Base-by-base conservation (phyloP, 2,888 invertebrate genomes). In the Cactoblastis cactorum region DNA sequence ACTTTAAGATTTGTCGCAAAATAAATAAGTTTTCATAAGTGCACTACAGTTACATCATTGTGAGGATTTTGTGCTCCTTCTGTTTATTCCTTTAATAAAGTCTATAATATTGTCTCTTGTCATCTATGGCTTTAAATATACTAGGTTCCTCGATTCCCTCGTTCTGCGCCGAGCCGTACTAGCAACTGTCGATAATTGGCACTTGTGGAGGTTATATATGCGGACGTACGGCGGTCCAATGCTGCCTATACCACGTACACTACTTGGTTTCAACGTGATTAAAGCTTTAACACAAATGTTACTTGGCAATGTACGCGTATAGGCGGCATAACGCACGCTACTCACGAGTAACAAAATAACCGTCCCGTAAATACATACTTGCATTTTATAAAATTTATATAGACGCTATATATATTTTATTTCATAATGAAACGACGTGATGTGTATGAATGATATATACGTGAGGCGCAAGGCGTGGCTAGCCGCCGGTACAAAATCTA, bases 401-500 rank as follows among this genome's bases (percentile, higher is more conserved):
- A 62, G 63, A 67, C 67, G 64, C 61, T 66, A 67, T 71, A 67
- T 67, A 71, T 74, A 67, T 66, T 69, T 71, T 75, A 63, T 53
- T 63, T 70, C 8, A 74, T 74, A 74, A 71, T 74, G 80, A 77
- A 81, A 78, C 74, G 66, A 79, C 28, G 61, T 83, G 85, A 86
- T 84, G 84, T 85, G 84, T 85, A 79, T 69, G 74, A 71, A 77
- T 84, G 83, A 83, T 85, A 83, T 84, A 61, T 77, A 69, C 68
- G 66, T 56, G 63, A 53, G 54, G 59, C 55, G 54, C 59, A 55
- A 35, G 55, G 38, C 54, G 55, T n/a, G 55, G 51, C 55, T 51
- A 53, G 54, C 47, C 53, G 57, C 52, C 57, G 39, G 37, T 34
- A 43, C 45, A 50, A 37, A 50, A 43, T 47, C 45, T 46, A 45